Evolutionary conservation across 2,888 invertebrate genomes (phyloP), one percentile per base, ranked within the genome.

Genomic region (Peribatodes rhomboidaria): DNA sequence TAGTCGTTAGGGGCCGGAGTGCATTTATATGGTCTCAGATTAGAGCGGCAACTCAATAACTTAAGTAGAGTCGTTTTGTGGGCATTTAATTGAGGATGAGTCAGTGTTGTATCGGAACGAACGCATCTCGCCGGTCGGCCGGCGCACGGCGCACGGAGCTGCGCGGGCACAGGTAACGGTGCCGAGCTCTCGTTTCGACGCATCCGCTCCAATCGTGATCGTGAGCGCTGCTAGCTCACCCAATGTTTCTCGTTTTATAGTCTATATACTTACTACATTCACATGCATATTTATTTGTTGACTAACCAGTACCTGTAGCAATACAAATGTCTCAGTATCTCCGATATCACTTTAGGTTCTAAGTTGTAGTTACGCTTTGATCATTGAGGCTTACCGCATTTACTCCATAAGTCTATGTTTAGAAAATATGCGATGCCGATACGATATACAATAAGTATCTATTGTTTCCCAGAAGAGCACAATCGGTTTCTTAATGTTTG

Each of bases 361-460:
- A 73, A 79, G 75, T 72, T 73, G 70, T 75, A 76, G 71, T 75
- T 77, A 81, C 80, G 87, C 85, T 87, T 86, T 83, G 80, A 81
- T 80, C 80, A 81, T 81, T 81, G 92, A 91, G 92, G 92, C 92
- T 92, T 89, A 77, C 74, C 80, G 85, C 92, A 92, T 92, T 91
- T 91, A 91, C 68, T 81, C 88, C 87, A 81, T 84, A 84, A 79
- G 82, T 82, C 76, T 83, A 84, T 89, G 86, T 85, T 86, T 85
- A 75, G 76, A 84, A 82, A 83, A 81, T 82, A 81, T 77, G 71
- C 71, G 74, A 76, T 72, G 75, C 72, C 70, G 68, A 75, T 76
- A 71, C 68, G 74, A 65, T 78, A 67, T 81, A 80, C 79, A 81
- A 80, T 82, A 79, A 80, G 73, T 81, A 73, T 78, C 76, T 81